Evolutionary conservation across 2,888 invertebrate species (phyloP).

Genomic region (Crocallis elinguaria): DNA sequence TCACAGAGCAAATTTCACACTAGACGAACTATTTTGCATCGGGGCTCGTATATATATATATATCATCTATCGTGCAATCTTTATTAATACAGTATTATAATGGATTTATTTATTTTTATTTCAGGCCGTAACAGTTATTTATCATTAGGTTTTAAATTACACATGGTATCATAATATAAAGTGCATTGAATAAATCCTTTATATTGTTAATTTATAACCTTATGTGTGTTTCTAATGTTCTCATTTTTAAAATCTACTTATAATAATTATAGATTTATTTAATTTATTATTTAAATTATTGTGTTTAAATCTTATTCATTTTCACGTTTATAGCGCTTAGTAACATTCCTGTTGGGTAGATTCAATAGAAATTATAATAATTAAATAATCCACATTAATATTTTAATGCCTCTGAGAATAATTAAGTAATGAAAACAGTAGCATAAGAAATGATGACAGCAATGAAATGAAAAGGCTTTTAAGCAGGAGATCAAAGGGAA

Average conservation of each 20-base stretch:
- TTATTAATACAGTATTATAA: too few relatives aligned
- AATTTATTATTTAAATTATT: neutral
- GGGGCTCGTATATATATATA: too few relatives aligned
- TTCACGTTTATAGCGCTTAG: neutral
- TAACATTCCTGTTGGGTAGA: slow-evolving; percentile 20
- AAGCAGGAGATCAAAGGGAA: slow-evolving; percentile 51
- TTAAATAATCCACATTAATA: slow-evolving; percentile 30
- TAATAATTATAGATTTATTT: neutral
- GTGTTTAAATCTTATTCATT: too few relatives aligned
- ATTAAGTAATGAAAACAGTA: slow-evolving; percentile 27
- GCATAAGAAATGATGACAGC: slow-evolving; percentile 36
- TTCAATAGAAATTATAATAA: slow-evolving; percentile 14
- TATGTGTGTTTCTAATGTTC: neutral
- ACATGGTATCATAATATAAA: too few relatives aligned
- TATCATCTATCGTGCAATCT: too few relatives aligned
- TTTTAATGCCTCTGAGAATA: slow-evolving; percentile 27
- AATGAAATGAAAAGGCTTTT: slow-evolving; percentile 42
- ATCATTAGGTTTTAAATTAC: neutral
- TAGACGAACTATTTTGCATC: too few relatives aligned
- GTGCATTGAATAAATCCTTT: slow-evolving; percentile 3
- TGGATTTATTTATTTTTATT: neutral
- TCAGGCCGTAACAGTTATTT: neutral
- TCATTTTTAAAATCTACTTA: neutral
- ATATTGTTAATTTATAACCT: neutral
- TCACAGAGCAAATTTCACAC: too few relatives aligned